Evolutionary conservation across 1,140 invertebrate species (phyloP), one percentile per base, ranked within the genome.

Genomic region (Zaprionus camerounensis): DNA sequence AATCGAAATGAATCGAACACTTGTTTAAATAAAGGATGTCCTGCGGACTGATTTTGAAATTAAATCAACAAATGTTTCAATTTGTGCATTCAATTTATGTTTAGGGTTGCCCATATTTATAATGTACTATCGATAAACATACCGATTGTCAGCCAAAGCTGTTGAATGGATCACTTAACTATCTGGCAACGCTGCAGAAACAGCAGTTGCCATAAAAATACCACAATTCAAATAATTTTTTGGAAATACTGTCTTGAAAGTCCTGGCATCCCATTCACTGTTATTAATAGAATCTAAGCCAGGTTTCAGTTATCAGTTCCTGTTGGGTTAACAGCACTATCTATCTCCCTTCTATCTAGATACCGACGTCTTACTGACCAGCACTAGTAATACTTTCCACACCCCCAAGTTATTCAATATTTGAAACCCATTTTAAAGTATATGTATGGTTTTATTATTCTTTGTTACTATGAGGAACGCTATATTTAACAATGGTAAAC

Each of bases 401-500:
- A 34, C 2, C 31, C 31, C 9, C 31, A 34, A 34, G 31, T 34
- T 34, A 11, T 11, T 34, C 31, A 34, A 34, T 34, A 34, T 34
- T 11, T 34, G 9, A 34, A 11, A 31, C 5, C 7, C 28, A 9
- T 34, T 34, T 34, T 69, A 46, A 79, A 61, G 20, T 62, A 66
- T 82, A 75, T 71, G 71, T 78, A 75, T 80, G 77, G 75, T 80
- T 88, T 84, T 87, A 84, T 87, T 87, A 82, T 53, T 81, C 53
- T 56, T 81, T 84, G 75, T 73, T 73, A 63, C 75, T 77, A 76
- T 67, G 72, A 75, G 78, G 80, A 87, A 78, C 70, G 69, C 82
- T 90, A 85, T 80, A 68, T 90, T 88, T 79, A 90, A 90, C 85
- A 90, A 81, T 77, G 79, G 78, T 85, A 91, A 74, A 80, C 75